Conservation (phyloP, 1,140 invertebrate genomes). For the Coptotermes formosanus region DNA sequence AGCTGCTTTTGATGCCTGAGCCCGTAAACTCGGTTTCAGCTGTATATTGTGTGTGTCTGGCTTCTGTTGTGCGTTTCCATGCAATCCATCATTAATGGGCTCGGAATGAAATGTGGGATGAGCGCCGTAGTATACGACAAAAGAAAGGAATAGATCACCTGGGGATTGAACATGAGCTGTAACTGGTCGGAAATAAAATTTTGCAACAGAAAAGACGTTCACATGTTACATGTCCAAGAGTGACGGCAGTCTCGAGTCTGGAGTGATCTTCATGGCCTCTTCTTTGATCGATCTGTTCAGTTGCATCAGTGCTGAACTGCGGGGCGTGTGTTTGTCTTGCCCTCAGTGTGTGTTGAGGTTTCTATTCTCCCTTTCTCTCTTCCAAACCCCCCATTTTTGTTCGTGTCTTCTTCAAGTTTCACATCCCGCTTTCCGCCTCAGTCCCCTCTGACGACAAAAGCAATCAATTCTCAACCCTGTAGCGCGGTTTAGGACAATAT, state of each 20-base stretch:
- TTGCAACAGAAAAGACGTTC: neutral
- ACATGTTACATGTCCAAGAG: neutral
- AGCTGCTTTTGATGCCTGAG: too few relatives aligned
- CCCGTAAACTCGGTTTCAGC: too few relatives aligned
- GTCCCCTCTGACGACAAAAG: neutral
- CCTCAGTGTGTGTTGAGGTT: neutral
- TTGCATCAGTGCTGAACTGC: neutral
- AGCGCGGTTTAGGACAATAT: neutral
- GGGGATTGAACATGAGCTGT: too few relatives aligned
- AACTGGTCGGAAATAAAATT: too few relatives aligned
- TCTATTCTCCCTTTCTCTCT: neutral
- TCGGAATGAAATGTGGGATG: too few relatives aligned
- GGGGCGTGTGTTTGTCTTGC: slow-evolving; percentile 16
- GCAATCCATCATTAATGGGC: too few relatives aligned
- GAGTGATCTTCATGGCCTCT: neutral
- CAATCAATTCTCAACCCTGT: slow-evolving; percentile 1
- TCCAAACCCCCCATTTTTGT: neutral
- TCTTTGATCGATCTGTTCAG: neutral
- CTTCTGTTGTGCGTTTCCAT: too few relatives aligned
- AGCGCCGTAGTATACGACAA: too few relatives aligned
- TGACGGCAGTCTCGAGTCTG: neutral
- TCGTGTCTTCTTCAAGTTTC: neutral
- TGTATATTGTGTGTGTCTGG: too few relatives aligned
- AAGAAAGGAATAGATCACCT: too few relatives aligned
- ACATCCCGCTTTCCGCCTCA: neutral